A percentile compares a stretch with the other conserved stretches of the same genome.
Evolutionary conservation across 2,113 vertebrate genomes (phyloP).

Genomic region (Sphyrna mokarran): DNA sequence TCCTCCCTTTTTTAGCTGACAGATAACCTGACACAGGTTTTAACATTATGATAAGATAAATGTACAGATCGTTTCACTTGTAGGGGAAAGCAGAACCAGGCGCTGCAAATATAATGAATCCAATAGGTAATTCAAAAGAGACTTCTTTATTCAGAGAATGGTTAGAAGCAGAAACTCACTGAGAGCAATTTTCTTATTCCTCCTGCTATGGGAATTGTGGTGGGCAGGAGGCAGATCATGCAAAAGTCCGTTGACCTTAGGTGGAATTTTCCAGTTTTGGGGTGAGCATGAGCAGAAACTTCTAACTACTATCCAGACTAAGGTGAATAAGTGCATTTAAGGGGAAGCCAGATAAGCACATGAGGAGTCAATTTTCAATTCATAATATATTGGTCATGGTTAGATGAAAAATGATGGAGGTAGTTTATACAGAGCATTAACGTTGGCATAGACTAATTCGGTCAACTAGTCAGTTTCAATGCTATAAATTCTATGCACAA

Average conservation of each 20-base stretch:
- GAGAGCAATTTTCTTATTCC: too few relatives aligned
- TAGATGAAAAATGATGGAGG: not conserved
- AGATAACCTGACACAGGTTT: not conserved
- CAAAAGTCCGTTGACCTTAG: too few relatives aligned
- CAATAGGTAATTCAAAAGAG: not conserved
- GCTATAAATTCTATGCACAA: not conserved
- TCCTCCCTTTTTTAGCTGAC: not conserved
- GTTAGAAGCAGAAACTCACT: not conserved
- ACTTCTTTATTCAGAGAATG: not conserved
- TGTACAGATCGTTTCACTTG: not conserved
- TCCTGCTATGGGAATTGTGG: too few relatives aligned
- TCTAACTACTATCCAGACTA: too few relatives aligned
- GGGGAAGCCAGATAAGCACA: too few relatives aligned
- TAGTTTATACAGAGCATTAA: not conserved
- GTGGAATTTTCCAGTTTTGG: too few relatives aligned
- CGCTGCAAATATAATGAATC: not conserved
- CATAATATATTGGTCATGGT: not conserved
- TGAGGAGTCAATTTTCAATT: too few relatives aligned
- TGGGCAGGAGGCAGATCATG: too few relatives aligned
- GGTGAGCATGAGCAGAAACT: too few relatives aligned
- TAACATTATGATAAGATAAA: not conserved
- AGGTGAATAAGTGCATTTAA: too few relatives aligned
- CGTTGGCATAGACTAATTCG: not conserved
- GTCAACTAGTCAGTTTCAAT: not conserved
- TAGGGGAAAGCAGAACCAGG: not conserved